These are phyloP conservation scores for Acrossocheilus wenchowensis DNA, from an alignment of 2,797 vertebrate species.

Conservation along the genomic window DNA sequence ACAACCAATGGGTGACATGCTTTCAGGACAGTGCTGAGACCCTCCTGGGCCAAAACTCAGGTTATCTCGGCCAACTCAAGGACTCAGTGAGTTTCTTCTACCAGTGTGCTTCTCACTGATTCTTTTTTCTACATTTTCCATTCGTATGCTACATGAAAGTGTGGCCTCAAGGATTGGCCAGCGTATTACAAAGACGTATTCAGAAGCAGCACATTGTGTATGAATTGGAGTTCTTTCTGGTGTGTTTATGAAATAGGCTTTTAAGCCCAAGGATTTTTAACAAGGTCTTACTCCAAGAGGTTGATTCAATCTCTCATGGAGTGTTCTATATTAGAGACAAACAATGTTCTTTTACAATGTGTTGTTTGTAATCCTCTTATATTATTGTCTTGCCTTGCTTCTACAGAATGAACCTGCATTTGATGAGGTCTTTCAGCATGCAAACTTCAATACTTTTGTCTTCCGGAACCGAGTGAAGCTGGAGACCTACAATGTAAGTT, in stretches of 20 bases:
- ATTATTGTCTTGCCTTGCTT: slow-evolving; percentile 34
- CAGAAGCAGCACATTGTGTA: slow-evolving; percentile 36
- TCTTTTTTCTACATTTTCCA: background rate
- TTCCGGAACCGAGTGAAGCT: slow-evolving; percentile 93
- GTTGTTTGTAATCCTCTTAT: background rate
- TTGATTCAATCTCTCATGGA: slow-evolving; percentile 7
- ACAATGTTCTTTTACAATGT: background rate
- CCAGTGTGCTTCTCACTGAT: background rate
- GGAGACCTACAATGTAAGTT: slow-evolving; percentile 96
- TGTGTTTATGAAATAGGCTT: slow-evolving; percentile 4
- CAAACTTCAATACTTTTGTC: slow-evolving; percentile 89
- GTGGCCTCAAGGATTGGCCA: slow-evolving; percentile 56
- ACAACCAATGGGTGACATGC: slow-evolving; percentile 98
- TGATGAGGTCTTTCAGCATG: slow-evolving; percentile 92
- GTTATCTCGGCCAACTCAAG: slow-evolving; percentile 92
- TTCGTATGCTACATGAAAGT: slow-evolving; percentile 50
- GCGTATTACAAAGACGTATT: background rate
- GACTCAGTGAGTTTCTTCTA: slow-evolving; percentile 83
- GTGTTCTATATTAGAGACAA: background rate
- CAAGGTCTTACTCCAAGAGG: slow-evolving; percentile 3
- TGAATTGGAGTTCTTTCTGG: slow-evolving; percentile 25
- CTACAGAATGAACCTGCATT: slow-evolving; percentile 91
- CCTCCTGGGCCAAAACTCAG: slow-evolving; percentile 90
- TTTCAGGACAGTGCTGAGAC: slow-evolving; percentile 94
- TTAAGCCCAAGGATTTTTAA: slow-evolving; percentile 12